phyloP scores from a whole-genome alignment of 2,113 vertebrate genomes.

The Nansenia antarctica region DNA sequence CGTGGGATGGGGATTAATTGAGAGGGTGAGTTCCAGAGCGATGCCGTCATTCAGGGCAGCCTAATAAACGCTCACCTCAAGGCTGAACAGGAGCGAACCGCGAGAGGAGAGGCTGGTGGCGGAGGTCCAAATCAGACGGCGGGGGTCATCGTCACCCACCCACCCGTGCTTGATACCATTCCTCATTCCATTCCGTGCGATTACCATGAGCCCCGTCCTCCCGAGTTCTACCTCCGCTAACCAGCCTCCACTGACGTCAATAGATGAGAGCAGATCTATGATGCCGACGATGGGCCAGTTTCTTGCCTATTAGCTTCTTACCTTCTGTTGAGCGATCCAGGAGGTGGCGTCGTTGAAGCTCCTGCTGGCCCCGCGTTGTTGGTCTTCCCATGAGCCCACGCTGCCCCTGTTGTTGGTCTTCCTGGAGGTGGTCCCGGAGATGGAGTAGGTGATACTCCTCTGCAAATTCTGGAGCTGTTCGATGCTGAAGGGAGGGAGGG shows the following conservation, averaged over 20 bases:
- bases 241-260: too few species aligned
- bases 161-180: too few species aligned
- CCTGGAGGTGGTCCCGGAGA: constrained; percentile 45
- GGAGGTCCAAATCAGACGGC: too few species aligned
- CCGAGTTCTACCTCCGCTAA: too few species aligned
- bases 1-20: background rate
- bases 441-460: background rate
- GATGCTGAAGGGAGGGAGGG: constrained; percentile 32
- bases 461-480: constrained; percentile 48
- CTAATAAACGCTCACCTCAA: background rate
- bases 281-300: too few species aligned
- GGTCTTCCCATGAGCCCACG: constrained; percentile 79
- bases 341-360: constrained; percentile 80
- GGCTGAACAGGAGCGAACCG: background rate
- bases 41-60: constrained; percentile 18
- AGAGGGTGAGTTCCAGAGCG: constrained; percentile 12
- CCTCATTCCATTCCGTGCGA: too few species aligned
- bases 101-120: too few species aligned
- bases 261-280: too few species aligned
- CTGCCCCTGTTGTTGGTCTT: constrained; percentile 75
- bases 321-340: constrained; percentile 93
- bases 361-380: constrained; percentile 72
- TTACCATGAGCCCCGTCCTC: too few species aligned
- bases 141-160: too few species aligned
- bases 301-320: constrained; percentile 61